Evolutionary conservation across 2,888 invertebrate species (phyloP).

Genomic region (Drosophila borealis): DNA sequence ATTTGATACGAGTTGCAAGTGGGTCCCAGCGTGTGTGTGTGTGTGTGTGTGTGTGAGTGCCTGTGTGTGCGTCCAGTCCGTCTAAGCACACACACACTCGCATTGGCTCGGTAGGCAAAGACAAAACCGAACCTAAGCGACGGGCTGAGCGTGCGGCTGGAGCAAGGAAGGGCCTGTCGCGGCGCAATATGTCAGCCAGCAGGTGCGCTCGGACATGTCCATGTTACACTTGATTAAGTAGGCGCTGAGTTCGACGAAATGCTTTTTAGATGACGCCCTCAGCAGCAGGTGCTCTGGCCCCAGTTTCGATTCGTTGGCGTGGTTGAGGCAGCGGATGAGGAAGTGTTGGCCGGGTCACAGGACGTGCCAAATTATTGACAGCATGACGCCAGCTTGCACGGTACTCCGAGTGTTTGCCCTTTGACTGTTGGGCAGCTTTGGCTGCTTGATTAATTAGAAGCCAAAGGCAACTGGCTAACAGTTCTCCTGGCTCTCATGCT

Average conservation of each 20-base stretch:
- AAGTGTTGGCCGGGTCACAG: conserved; percentile 42
- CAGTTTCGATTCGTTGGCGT: not conserved
- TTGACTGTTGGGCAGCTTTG: conserved; percentile 25
- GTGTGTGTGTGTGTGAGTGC: not conserved
- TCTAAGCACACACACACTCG: not conserved
- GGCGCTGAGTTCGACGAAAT: conserved; percentile 79
- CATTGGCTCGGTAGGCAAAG: conserved; percentile 3
- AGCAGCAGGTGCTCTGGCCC: conserved; percentile 32
- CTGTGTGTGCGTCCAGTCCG: not conserved
- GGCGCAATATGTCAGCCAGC: conserved; percentile 62
- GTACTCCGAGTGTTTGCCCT: conserved; percentile 20
- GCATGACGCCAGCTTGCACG: conserved; percentile 43
- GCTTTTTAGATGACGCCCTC: conserved; percentile 66
- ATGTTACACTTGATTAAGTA: conserved; percentile 77
- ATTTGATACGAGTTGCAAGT: conserved; percentile 65
- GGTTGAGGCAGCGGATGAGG: conserved; percentile 5
- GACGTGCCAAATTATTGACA: conserved; percentile 79
- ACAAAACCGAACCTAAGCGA: conserved; percentile 2
- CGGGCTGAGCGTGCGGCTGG: not conserved
- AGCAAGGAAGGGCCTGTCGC: conserved; percentile 1
- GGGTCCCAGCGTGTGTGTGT: conserved; percentile 1
- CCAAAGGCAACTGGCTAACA: conserved; percentile 53
- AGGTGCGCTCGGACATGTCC: conserved; percentile 74
- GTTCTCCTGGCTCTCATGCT: conserved; percentile 8
- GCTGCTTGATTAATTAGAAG: conserved; percentile 72